Base-by-base conservation (phyloP, 1,140 invertebrate genomes). In the Cotesia vestalis region DNA sequence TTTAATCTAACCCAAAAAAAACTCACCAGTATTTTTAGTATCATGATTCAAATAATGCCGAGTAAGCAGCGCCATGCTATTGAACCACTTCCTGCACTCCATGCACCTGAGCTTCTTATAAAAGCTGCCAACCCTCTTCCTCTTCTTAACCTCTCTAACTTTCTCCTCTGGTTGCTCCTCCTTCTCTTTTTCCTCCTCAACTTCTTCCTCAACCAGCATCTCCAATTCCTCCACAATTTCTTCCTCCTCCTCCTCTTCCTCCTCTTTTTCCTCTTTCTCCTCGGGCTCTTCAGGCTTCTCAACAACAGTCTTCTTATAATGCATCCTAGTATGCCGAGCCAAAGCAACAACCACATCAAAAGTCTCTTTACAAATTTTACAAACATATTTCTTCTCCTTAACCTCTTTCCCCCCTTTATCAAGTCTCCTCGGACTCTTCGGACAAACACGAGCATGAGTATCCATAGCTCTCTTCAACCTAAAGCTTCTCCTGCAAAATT, bases 341-440 rank as follows among this genome's bases (percentile, higher is more conserved):
- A 86, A 71, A 0, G 79, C 77, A 3, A 87, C 78, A 1, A 81
- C 84, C 4, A 81, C 80, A 20, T 86, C 84, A 17, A 87, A 87
- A 34, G 81, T 84, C 35, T 85, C 80, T 1, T 81, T 36, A 68
- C 86, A 87, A 17, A 79, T 79, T 71, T 86, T 86, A 70, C 86
- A 87, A 9, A 81, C 59, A 27, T 81, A 87, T 8, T 81, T 67
- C 53, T 71, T 80, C 62, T 75, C 79, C 27, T 4, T 8, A 17
- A 5, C 5, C 8, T 20, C 4, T 8, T 12, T 20, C 14, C 35
- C 67, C 36, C 72, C 66, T n/a, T 11, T 64, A 12, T 4, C 38
- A 79, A 59, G 9, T 71, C 79, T 4, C 75, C 51, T 2, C 64
- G 77, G 78, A 8, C 77, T 77, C 69, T 85, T 85, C 12, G 80